These are phyloP conservation scores for Ceyx margarethae DNA, from an alignment of 2,113 vertebrate genomes.

Conservation along the genomic window DNA sequence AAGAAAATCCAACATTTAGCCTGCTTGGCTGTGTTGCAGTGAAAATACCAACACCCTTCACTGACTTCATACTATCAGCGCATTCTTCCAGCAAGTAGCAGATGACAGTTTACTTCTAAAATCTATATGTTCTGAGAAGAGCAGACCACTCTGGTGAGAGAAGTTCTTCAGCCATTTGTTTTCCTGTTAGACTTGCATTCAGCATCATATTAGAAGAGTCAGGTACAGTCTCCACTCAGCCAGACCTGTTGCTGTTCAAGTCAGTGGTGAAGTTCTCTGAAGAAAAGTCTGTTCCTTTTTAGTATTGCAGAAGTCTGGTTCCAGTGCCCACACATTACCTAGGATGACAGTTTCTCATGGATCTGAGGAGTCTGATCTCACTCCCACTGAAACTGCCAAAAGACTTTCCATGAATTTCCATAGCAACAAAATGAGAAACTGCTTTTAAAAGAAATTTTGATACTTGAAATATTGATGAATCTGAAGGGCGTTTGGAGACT, in stretches of 20 bases:
- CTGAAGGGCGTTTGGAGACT: neutral
- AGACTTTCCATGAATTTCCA: neutral
- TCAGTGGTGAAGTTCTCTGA: neutral
- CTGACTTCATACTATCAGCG: fast-evolving
- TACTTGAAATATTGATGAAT: neutral
- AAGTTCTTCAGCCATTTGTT: neutral
- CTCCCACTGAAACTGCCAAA: neutral
- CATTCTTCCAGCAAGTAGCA: neutral
- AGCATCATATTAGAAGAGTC: neutral
- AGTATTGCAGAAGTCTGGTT: neutral
- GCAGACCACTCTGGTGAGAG: neutral
- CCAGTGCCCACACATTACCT: neutral
- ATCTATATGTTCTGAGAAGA: neutral
- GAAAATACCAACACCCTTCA: neutral
- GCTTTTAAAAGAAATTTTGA: neutral
- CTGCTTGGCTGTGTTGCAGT: neutral
- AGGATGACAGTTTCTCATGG: neutral
- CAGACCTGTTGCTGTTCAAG: neutral
- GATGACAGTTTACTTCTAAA: neutral
- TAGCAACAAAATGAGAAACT: neutral
- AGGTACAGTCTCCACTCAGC: neutral
- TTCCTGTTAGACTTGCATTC: neutral
- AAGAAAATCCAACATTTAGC: neutral
- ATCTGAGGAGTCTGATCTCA: neutral
- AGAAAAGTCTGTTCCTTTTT: neutral